Evolutionary conservation across 2,797 vertebrate genomes (phyloP).

Genomic region (Crocidura indochinensis): DNA sequence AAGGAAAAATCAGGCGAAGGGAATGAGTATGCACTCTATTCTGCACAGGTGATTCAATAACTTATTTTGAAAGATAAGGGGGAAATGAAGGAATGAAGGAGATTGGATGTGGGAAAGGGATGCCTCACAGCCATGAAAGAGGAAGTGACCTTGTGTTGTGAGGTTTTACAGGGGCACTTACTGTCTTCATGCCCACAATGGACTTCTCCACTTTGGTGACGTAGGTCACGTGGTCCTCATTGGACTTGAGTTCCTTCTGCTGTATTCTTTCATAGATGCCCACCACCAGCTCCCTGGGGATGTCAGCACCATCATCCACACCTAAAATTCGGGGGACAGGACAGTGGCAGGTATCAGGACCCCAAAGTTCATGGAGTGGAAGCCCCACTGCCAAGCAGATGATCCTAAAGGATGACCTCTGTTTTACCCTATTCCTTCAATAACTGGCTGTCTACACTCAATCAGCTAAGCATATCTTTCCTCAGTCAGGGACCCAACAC

Average conservation of each 20-base stretch:
- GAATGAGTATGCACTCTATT: rapidly evolving
- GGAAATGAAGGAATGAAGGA: background rate
- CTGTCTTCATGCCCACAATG: conserved; percentile 97
- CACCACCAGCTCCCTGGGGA: conserved; percentile 97
- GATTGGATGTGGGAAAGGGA: rapidly evolving
- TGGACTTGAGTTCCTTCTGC: conserved; percentile 97
- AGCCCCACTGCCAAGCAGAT: background rate
- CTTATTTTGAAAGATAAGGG: background rate
- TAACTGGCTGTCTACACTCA: background rate
- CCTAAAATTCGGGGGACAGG: conserved; percentile 88
- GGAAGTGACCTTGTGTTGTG: background rate
- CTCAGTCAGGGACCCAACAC: background rate
- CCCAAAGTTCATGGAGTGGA: too few species aligned
- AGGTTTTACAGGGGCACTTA: conserved; percentile 83
- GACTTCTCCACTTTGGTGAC: conserved; percentile 99
- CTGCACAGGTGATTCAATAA: too few species aligned
- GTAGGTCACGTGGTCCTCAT: conserved; percentile 99
- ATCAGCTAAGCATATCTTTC: background rate
- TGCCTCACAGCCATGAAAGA: background rate
- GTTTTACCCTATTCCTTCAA: background rate
- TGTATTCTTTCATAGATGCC: conserved; percentile 99
- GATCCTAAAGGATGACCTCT: background rate
- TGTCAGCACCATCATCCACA: conserved; percentile 98
- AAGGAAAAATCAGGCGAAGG: background rate
- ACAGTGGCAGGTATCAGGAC: conserved; percentile 30